Evolutionary conservation across 2,113 vertebrate genomes (phyloP).

Genomic region (Dinomys branickii): DNA sequence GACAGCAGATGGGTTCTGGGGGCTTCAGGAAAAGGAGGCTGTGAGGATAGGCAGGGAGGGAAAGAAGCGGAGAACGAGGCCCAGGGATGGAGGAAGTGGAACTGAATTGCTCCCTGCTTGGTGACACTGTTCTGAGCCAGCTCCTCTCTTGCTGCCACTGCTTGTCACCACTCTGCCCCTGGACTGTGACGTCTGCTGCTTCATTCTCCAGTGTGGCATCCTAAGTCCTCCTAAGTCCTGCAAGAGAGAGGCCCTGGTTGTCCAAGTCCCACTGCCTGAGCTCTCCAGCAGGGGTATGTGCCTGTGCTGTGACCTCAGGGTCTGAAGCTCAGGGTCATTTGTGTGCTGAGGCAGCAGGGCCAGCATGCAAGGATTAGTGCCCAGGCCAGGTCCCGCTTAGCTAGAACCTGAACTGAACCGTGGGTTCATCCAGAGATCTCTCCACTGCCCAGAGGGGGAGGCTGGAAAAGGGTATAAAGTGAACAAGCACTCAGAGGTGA

Average conservation of each 20-base stretch:
- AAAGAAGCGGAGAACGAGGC: not conserved
- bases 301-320: not conserved
- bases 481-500: not conserved
- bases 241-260: not conserved
- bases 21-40: not conserved
- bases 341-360: accelerated
- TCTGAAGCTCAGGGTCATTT: no score
- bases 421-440: not conserved
- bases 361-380: not conserved
- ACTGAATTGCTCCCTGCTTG: accelerated
- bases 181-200: no score
- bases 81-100: not conserved
- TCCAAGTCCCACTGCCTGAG: not conserved
- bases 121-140: no score
- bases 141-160: no score
- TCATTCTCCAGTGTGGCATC: not conserved
- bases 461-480: not conserved
- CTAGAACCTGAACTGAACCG: not conserved
- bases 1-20: not conserved
- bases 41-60: not conserved
- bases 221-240: not conserved
- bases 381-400: not conserved
- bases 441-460: not conserved
- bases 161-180: not conserved
- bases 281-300: accelerated